Percentiles rank a stretch among this genome's conserved stretches.
Conservation (phyloP, 2,113 vertebrate genomes). For the Sinocyclocheilus anshuiensis region DNA sequence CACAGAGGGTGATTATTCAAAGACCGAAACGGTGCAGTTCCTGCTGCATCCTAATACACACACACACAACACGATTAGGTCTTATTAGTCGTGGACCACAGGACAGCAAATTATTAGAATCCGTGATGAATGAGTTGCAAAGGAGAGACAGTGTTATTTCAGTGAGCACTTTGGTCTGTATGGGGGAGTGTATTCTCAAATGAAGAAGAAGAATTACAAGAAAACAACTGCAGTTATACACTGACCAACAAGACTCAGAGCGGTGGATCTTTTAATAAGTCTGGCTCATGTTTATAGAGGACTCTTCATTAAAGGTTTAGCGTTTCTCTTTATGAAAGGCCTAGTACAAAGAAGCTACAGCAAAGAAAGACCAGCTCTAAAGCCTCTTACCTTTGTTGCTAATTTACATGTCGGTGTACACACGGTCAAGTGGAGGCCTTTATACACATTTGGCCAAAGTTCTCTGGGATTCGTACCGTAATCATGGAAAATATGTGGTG, state of each 20-base stretch:
- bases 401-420: constrained; percentile 18
- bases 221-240: not conserved
- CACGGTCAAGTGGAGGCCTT: constrained; percentile 32
- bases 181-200: not conserved
- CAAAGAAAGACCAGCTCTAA: constrained; percentile 21
- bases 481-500: constrained; percentile 27
- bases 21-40: not conserved
- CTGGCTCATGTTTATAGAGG: constrained; percentile 1
- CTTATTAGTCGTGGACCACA: constrained; percentile 48
- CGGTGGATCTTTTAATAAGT: constrained; percentile 34
- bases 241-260: not conserved
- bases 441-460: constrained; percentile 25
- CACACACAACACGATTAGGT: constrained; percentile 40
- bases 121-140: constrained; percentile 23
- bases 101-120: constrained; percentile 47
- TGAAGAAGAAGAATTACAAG: not conserved
- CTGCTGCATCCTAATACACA: constrained; percentile 44
- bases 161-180: not conserved
- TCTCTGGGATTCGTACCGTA: constrained; percentile 4
- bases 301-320: constrained; percentile 24
- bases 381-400: constrained; percentile 28
- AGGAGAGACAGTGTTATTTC: constrained; percentile 4
- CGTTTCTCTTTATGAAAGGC: not conserved
- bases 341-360: not conserved
- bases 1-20: constrained; percentile 41